A percentile compares a stretch with the other conserved stretches of the same genome.
Evolutionary conservation across 2,797 vertebrate genomes (phyloP).

Genomic region (Anguilla megastoma): DNA sequence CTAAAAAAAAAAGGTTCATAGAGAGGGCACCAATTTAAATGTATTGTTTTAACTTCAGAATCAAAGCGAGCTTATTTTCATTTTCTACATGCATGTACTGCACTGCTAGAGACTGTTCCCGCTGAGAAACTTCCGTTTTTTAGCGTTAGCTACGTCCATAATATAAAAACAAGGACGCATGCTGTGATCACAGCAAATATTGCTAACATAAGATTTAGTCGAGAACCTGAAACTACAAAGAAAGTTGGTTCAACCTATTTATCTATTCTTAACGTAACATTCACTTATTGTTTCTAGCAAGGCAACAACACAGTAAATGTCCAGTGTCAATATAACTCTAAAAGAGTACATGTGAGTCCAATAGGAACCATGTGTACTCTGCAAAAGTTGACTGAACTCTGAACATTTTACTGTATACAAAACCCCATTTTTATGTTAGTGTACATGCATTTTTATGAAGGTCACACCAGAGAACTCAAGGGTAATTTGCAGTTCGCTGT

Average conservation of each 20-base stretch:
- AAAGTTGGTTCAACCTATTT: background rate
- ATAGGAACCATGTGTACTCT: background rate
- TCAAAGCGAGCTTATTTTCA: background rate
- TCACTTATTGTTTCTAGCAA: background rate
- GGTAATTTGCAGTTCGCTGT: background rate
- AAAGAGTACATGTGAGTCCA: background rate
- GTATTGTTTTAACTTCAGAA: background rate
- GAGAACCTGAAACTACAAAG: background rate
- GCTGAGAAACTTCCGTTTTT: background rate
- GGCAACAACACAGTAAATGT: background rate
- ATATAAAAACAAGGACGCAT: background rate
- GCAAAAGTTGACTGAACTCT: background rate
- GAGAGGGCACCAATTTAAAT: background rate
- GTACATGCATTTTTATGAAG: background rate
- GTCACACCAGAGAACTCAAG: background rate
- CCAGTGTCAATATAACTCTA: background rate
- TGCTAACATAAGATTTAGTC: background rate
- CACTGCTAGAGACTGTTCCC: background rate
- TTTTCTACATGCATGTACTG: background rate
- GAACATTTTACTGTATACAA: background rate
- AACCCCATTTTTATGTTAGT: background rate
- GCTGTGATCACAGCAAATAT: background rate
- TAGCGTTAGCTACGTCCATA: background rate
- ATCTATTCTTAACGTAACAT: background rate
- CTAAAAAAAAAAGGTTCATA: background rate